Evolutionary conservation across 2,888 invertebrate species (phyloP).

Genomic region (Melanargia galathea): DNA sequence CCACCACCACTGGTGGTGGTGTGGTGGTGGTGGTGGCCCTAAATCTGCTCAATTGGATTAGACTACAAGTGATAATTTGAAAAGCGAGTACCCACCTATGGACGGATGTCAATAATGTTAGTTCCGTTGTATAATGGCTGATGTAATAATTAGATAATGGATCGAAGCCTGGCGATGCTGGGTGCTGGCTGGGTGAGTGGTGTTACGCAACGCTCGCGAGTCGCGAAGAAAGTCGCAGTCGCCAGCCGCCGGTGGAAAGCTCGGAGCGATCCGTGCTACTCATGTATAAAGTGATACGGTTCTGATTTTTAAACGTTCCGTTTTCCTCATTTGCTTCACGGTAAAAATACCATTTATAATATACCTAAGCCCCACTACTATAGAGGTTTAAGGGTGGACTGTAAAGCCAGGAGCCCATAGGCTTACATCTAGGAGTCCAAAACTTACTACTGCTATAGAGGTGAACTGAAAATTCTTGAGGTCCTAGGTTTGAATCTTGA

Average conservation of each 20-base stretch:
- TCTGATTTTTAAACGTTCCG: background rate
- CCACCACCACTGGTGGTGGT: too few species aligned
- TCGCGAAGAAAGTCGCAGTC: conserved; percentile 55
- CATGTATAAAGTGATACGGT: conserved; percentile 6
- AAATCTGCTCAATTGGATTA: too few species aligned
- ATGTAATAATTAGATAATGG: conserved; percentile 74
- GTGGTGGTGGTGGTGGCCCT: too few species aligned
- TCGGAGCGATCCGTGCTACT: conserved; percentile 9
- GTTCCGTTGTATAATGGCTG: conserved; percentile 58
- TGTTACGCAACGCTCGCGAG: conserved; percentile 57
- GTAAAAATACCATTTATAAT: background rate
- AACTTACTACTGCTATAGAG: too few species aligned
- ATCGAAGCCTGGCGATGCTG: conserved; percentile 57
- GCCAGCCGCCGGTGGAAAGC: conserved; percentile 19
- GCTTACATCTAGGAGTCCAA: too few species aligned
- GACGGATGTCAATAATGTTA: conserved; percentile 55
- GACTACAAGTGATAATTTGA: conserved; percentile 18
- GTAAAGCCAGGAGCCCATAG: too few species aligned
- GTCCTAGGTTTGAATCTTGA: too few species aligned
- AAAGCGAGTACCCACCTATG: conserved; percentile 39
- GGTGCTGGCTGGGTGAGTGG: conserved; percentile 57
- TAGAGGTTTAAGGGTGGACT: too few species aligned
- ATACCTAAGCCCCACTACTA: too few species aligned
- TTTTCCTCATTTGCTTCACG: background rate
- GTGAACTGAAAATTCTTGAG: too few species aligned